These are phyloP conservation scores for Phainopepla nitens DNA, from an alignment of 2,113 vertebrate species.

Conservation along the genomic window DNA sequence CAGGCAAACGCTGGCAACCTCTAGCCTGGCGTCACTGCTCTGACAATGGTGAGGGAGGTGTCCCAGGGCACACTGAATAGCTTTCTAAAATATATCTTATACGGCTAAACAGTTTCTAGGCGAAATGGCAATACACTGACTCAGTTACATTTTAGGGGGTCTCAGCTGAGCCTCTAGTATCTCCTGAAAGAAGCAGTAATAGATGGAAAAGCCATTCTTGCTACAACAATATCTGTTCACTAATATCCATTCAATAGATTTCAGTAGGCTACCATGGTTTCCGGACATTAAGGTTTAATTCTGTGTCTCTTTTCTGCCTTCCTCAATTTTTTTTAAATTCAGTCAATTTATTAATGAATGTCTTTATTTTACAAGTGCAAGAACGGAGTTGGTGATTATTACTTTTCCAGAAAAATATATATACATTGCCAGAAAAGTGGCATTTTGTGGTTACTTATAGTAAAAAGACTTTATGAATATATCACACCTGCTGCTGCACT, in stretches of 20 bases:
- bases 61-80: background rate
- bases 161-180: background rate
- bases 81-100: background rate
- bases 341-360: background rate
- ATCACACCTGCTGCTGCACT: background rate
- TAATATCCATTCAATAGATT: background rate
- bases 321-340: background rate
- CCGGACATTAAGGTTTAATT: background rate
- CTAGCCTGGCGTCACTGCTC: background rate
- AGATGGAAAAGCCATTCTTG: background rate
- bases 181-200: background rate
- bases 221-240: background rate
- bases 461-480: background rate
- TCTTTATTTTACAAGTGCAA: background rate
- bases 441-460: background rate
- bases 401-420: background rate
- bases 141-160: background rate
- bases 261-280: background rate
- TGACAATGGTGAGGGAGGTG: background rate
- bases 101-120: background rate
- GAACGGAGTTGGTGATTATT: background rate
- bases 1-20: fast-evolving
- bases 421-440: background rate
- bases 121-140: background rate
- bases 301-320: background rate